phyloP scores from a whole-genome alignment of 2,113 vertebrate genomes.

The Tragelaphus buxtoni region DNA sequence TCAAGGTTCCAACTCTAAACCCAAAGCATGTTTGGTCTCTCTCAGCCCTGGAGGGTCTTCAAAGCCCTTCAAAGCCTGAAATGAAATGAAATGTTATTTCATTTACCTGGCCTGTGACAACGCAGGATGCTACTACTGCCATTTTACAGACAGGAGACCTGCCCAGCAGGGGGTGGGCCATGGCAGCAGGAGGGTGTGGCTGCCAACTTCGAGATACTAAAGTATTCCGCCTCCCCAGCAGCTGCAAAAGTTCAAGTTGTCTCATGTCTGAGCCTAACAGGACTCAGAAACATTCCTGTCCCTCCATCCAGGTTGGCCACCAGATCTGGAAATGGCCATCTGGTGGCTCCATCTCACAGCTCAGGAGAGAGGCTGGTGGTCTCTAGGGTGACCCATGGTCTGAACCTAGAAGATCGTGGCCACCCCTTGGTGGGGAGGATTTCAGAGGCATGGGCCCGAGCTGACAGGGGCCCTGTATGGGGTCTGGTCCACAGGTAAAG shows the following conservation, averaged over 20 bases:
- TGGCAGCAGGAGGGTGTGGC: background rate
- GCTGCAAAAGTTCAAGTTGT: background rate
- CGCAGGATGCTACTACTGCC: background rate
- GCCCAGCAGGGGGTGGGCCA: background rate
- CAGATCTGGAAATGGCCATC: background rate
- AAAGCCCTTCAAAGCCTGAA: background rate
- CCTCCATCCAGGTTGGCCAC: background rate
- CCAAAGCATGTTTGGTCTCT: background rate
- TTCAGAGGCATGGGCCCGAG: background rate
- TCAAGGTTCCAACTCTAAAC: background rate
- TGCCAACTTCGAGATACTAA: fast-evolving
- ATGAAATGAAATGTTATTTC: background rate
- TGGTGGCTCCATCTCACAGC: background rate
- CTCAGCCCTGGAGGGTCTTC: background rate
- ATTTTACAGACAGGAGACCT: background rate
- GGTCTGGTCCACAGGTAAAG: background rate
- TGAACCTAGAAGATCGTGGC: background rate
- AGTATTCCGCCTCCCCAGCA: background rate
- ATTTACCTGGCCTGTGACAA: background rate
- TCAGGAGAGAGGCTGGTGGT: background rate
- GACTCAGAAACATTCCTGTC: background rate
- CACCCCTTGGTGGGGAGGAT: background rate
- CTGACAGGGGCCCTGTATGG: background rate
- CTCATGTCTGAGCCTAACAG: background rate
- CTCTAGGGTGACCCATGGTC: background rate